Evolutionary conservation across 92 coral and sea anemone genomes (phyloP), one percentile per base, ranked within the genome.

Genomic region (Umimayanthus kanabou): DNA sequence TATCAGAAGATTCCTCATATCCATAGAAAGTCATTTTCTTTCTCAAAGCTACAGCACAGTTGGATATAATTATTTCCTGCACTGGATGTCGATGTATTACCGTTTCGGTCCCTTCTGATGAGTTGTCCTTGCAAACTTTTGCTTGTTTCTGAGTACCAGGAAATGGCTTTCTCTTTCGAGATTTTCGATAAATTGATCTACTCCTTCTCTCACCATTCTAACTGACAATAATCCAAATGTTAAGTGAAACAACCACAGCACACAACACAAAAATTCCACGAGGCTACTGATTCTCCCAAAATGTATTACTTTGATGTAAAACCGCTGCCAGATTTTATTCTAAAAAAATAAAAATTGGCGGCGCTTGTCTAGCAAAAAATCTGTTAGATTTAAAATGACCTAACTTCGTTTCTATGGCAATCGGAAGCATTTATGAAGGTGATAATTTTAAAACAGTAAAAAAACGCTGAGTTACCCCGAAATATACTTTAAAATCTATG

Each of bases 251-350:
- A 76, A 76, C 58, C 80, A 11, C 80, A 42, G 80, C 80, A 76
- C 80, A 37, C 80, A 18, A 76, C 80, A 76, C 58, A 76, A 42
- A 76, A 1, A 20, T 76, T 42, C 58, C 80, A 76, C 26, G 80
- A 76, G 26, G 58, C 58, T 15, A 76, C 80, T 40, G 80, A 42
- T 42, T 75, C 79, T 37, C 79, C 79, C 79, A 42, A 5, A 75
- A 42, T 76, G 80, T 57, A 76, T 10, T 76, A 76, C 80, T 76
- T 76, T 76, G 80, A 76, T 23, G 80, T 76, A 76, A 76, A 40
- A 76, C 80, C 80, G 57, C 80, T 76, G 80, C 58, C 80, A 76
- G 47, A 76, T 76, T 76, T 76, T 40, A 40, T 76, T n/a, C n/a
- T 69, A 69, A 69, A 69, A 69, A 69, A 69, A 4, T 69, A 69